phyloP scores from a whole-genome alignment of 2,888 invertebrate genomes.

The Lycocerus yunnanus region DNA sequence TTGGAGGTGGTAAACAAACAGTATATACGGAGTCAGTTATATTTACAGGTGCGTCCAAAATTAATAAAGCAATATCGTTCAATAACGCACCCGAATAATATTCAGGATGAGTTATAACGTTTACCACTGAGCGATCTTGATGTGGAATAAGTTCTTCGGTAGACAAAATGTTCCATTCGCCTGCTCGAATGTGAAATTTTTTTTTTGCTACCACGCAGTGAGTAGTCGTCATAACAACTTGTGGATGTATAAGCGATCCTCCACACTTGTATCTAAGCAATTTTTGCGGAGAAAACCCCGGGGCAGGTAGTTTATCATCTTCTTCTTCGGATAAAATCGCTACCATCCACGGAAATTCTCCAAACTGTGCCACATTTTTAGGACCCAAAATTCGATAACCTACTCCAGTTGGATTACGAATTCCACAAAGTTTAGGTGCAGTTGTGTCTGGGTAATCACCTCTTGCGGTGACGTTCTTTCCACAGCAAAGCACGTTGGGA shows the following conservation, averaged over 20 bases:
- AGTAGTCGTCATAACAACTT: conserved; percentile 78
- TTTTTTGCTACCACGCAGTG: conserved; percentile 68
- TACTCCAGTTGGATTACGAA: conserved; percentile 59
- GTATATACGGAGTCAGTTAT: conserved; percentile 71
- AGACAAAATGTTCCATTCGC: conserved; percentile 83
- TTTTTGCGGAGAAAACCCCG: too few species aligned
- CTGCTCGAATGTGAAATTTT: conserved; percentile 62
- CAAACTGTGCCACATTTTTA: conserved; percentile 71
- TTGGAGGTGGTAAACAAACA: conserved; percentile 65
- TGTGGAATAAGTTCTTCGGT: conserved; percentile 70
- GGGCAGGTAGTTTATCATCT: conserved; percentile 38
- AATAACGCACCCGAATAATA: conserved; percentile 69
- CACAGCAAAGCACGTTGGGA: conserved; percentile 62
- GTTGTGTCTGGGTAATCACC: too few species aligned
- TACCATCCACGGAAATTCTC: conserved; percentile 85
- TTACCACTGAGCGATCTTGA: conserved; percentile 71
- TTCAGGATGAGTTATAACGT: conserved; percentile 64
- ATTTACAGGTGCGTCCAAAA: conserved; percentile 62
- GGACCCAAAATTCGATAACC: conserved; percentile 71
- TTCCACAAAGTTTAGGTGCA: too few species aligned
- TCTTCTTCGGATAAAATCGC: conserved; percentile 67
- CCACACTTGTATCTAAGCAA: conserved; percentile 81
- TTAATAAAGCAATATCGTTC: conserved; percentile 62
- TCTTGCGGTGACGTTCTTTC: too few species aligned
- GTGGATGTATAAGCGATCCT: conserved; percentile 76